phyloP scores from a whole-genome alignment of 1,140 invertebrate genomes.

The Triops cancriformis region DNA sequence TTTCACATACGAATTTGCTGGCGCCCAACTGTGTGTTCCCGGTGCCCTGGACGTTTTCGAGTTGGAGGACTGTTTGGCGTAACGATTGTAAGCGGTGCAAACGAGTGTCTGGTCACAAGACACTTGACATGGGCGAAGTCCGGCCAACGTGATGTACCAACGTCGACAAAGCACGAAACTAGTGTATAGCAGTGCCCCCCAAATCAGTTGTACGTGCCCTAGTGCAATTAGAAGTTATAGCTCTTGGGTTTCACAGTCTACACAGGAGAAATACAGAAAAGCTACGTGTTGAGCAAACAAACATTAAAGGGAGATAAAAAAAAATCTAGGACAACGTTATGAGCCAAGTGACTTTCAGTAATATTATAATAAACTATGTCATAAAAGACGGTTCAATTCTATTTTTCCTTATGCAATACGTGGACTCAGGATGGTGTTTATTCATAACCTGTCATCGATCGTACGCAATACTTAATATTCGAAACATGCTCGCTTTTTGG shows the following conservation, averaged over 20 bases:
- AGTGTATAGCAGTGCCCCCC: not conserved
- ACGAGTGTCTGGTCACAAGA: not conserved
- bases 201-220: not conserved
- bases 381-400: too few relatives aligned
- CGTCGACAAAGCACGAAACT: not conserved
- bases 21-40: not conserved
- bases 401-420: too few relatives aligned
- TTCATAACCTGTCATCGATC: too few relatives aligned
- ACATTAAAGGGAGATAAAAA: too few relatives aligned
- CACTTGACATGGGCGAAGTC: not conserved
- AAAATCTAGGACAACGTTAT: too few relatives aligned
- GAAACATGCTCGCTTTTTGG: too few relatives aligned
- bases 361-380: too few relatives aligned
- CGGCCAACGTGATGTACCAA: not conserved
- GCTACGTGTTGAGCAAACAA: too few relatives aligned
- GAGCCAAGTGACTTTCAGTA: too few relatives aligned
- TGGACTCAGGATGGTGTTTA: too few relatives aligned
- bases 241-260: not conserved
- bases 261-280: too few relatives aligned
- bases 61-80: not conserved
- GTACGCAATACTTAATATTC: too few relatives aligned
- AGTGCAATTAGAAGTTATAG: not conserved
- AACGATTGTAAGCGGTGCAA: not conserved
- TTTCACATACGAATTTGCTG: not conserved
- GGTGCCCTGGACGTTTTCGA: not conserved